phyloP scores from a whole-genome alignment of 2,113 vertebrate species.

The human (Homo sapiens) region GRCh38 chr13:20021501-20022000 shows the following conservation, averaged over 20 bases:
- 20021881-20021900: background rate
- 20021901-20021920: background rate
- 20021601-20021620: background rate
- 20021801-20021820: background rate
- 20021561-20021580: background rate
- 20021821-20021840: background rate
- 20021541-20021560: background rate
- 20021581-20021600: background rate
- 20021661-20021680: background rate
- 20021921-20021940: background rate
- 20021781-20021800: background rate
- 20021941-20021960: background rate
- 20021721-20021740: background rate
- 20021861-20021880: too few species aligned
- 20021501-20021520: background rate
- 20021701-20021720: background rate
- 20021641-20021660: background rate
- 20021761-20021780: background rate
- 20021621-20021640: background rate
- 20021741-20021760: background rate
- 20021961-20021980: background rate
- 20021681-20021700: background rate
- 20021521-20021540: background rate
- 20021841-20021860: background rate
- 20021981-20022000: background rate